A percentile compares a stretch with the other conserved stretches of the same genome.
Evolutionary conservation across 1,140 invertebrate species (phyloP).

Genomic region (Pseudomyrmex pallidus): DNA sequence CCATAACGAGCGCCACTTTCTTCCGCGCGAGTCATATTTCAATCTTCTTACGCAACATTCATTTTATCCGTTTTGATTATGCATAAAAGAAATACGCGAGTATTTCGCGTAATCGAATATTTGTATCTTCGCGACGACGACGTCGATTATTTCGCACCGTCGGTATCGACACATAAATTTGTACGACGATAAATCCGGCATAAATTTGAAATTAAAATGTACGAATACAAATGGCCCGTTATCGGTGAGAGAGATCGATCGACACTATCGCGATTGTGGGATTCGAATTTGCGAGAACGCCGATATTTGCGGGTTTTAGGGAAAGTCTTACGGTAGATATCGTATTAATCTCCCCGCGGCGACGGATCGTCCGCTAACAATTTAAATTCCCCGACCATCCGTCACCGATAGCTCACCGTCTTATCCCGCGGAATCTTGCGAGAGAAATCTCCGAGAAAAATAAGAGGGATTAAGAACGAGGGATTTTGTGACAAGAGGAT

Average conservation of each 20-base stretch:
- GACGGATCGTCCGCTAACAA: background rate
- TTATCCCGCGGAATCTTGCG: background rate
- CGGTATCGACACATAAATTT: background rate
- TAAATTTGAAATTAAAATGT: conserved; percentile 43
- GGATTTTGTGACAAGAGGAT: background rate
- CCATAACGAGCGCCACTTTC: background rate
- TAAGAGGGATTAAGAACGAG: conserved; percentile 30
- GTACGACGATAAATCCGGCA: background rate
- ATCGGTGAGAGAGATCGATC: conserved; percentile 2
- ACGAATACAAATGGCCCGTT: conserved; percentile 33
- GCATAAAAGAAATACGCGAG: background rate
- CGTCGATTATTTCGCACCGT: background rate
- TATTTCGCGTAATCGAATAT: background rate
- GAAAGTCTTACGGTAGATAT: background rate
- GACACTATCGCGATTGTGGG: background rate
- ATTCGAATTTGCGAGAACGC: background rate
- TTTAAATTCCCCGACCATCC: conserved; percentile 20
- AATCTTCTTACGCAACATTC: background rate
- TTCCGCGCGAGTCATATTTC: background rate
- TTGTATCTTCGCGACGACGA: background rate
- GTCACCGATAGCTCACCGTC: conserved; percentile 3
- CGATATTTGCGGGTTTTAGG: conserved; percentile 4
- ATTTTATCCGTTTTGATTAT: background rate
- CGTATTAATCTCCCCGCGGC: background rate
- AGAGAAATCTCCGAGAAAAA: conserved; percentile 32